phyloP scores from a whole-genome alignment of 1,140 invertebrate genomes.

The Penaeus japonicus region DNA sequence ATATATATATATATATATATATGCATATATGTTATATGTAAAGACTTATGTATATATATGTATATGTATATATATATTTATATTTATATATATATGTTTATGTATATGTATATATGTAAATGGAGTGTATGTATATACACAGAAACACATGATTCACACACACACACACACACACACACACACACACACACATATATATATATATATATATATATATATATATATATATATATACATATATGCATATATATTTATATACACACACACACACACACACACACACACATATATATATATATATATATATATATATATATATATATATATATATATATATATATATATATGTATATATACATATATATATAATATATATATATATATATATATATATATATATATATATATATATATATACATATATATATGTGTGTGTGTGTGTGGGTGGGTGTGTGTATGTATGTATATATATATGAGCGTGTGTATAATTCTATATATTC shows the following conservation, averaged over 20 bases:
- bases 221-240: not conserved
- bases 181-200: not conserved
- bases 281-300: not conserved
- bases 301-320: conserved; percentile 13
- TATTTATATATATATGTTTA: too few relatives aligned
- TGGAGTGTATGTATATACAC: too few relatives aligned
- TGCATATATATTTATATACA: not conserved
- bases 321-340: not conserved
- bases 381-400: not conserved
- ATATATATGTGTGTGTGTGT: too few relatives aligned
- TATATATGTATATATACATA: not conserved
- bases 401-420: too few relatives aligned
- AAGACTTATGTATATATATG: too few relatives aligned
- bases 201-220: not conserved
- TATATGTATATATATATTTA: too few relatives aligned
- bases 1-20: not conserved
- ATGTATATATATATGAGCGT: too few relatives aligned
- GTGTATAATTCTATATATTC: too few relatives aligned
- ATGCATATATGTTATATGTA: too few relatives aligned
- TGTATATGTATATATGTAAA: too few relatives aligned
- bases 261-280: not conserved
- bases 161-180: not conserved
- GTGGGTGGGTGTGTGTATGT: too few relatives aligned
- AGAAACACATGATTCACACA: too few relatives aligned
- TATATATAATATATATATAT: not conserved